phyloP scores from a whole-genome alignment of 2,797 vertebrate genomes.

The Microtus agrestis region DNA sequence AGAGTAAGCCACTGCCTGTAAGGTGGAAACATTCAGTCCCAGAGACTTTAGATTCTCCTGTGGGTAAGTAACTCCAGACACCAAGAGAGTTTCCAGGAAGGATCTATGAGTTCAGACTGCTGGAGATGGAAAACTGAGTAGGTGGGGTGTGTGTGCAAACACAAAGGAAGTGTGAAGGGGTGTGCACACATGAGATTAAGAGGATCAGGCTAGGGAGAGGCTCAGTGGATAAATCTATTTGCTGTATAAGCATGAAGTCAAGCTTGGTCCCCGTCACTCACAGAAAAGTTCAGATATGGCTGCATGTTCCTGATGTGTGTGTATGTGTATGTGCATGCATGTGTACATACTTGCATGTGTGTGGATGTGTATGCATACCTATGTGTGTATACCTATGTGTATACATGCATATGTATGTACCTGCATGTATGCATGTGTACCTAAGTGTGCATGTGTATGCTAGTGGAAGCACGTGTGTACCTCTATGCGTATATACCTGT shows the following conservation, averaged over 20 bases:
- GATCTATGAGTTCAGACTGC: accelerated
- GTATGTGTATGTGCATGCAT: neutral
- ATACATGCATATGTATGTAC: neutral
- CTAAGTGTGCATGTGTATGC: no score
- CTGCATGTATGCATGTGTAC: no score
- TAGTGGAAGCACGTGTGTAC: no score
- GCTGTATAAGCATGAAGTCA: neutral
- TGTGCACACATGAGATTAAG: neutral
- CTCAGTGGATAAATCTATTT: neutral
- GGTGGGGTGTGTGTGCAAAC: neutral
- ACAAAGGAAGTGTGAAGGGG: neutral
- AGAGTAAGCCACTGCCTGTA: accelerated
- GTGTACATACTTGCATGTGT: neutral
- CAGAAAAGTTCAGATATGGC: neutral
- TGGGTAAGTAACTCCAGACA: neutral
- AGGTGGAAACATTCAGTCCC: no score
- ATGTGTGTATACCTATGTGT: neutral
- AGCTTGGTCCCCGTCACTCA: neutral
- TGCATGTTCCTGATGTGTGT: neutral
- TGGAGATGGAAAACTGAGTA: neutral
- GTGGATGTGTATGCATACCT: neutral
- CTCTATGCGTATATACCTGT: neutral
- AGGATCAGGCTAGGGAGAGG: neutral
- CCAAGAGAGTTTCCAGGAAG: neutral
- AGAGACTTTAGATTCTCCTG: neutral